Conservation (phyloP, 2,113 vertebrate genomes). For the Malurus melanocephalus region DNA sequence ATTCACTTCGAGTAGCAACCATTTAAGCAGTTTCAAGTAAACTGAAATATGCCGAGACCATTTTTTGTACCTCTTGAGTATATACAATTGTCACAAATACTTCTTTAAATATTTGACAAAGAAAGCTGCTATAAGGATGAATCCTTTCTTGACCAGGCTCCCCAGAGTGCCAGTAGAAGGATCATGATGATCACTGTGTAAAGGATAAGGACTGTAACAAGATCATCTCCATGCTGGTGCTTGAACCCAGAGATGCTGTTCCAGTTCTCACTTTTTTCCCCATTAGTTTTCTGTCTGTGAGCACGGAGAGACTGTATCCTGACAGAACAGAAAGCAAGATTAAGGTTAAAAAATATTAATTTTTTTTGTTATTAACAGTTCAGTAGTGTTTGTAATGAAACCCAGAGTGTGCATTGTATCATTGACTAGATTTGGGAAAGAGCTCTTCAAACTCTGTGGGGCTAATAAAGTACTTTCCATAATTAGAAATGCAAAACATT, state of each 20-base stretch:
- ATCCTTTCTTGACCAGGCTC: slow-evolving; percentile 64
- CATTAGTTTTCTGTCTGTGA: slow-evolving; percentile 54
- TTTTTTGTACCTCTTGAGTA: neutral
- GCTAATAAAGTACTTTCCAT: slow-evolving; percentile 26
- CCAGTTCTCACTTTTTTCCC: slow-evolving; percentile 29
- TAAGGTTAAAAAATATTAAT: neutral
- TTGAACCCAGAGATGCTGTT: slow-evolving; percentile 34
- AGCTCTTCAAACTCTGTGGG: neutral
- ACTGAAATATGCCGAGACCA: neutral
- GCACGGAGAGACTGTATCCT: slow-evolving; percentile 72
- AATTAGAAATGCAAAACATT: slow-evolving; percentile 42
- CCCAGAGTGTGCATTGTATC: neutral
- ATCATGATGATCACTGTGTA: slow-evolving; percentile 64
- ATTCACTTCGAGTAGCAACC: neutral
- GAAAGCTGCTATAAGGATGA: neutral
- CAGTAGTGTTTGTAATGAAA: neutral
- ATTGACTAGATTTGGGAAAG: slow-evolving; percentile 28
- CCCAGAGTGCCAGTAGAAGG: slow-evolving; percentile 63
- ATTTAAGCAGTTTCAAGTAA: neutral
- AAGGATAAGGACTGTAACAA: slow-evolving; percentile 24
- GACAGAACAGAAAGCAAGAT: slow-evolving; percentile 29
- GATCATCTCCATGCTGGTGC: slow-evolving; percentile 33
- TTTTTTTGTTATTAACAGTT: slow-evolving; percentile 6
- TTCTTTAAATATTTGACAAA: neutral
- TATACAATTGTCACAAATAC: neutral